phyloP scores from a whole-genome alignment of 2,113 vertebrate species.

The Chionomys nivalis region DNA sequence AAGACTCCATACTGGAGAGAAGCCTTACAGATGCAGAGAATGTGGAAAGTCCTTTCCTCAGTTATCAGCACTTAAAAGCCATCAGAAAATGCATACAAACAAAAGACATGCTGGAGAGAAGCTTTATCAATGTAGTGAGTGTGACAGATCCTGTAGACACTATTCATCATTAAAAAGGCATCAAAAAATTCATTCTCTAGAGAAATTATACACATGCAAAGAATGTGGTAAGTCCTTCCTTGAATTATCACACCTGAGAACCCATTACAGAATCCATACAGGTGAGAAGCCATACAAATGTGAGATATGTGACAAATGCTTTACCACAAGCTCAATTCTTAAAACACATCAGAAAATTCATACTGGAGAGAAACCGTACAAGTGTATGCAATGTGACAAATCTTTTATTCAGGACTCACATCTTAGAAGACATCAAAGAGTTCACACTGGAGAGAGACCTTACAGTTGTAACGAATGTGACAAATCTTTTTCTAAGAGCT shows the following conservation, averaged over 20 bases:
- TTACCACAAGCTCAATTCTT: background rate
- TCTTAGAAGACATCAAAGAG: background rate
- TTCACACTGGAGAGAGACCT: background rate
- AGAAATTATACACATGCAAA: background rate
- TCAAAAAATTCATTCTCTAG: background rate
- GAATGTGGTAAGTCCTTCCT: background rate
- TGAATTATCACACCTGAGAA: background rate
- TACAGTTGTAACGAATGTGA: background rate
- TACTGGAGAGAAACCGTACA: background rate
- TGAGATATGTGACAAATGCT: background rate
- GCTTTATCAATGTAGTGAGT: background rate
- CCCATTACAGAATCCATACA: background rate
- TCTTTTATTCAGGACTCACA: background rate
- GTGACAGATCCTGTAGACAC: background rate
- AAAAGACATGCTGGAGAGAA: background rate
- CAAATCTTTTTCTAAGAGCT: background rate
- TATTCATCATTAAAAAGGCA: background rate
- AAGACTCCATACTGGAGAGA: background rate
- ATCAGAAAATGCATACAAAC: background rate
- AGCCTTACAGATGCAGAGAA: background rate
- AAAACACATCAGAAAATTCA: background rate
- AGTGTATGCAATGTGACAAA: background rate
- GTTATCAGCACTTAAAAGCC: background rate
- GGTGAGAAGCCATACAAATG: background rate
- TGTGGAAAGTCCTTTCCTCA: background rate